Percentiles rank a stretch among this genome's conserved stretches.
Conservation (phyloP, 2,888 invertebrate genomes). For the Eurytoma adleriae region DNA sequence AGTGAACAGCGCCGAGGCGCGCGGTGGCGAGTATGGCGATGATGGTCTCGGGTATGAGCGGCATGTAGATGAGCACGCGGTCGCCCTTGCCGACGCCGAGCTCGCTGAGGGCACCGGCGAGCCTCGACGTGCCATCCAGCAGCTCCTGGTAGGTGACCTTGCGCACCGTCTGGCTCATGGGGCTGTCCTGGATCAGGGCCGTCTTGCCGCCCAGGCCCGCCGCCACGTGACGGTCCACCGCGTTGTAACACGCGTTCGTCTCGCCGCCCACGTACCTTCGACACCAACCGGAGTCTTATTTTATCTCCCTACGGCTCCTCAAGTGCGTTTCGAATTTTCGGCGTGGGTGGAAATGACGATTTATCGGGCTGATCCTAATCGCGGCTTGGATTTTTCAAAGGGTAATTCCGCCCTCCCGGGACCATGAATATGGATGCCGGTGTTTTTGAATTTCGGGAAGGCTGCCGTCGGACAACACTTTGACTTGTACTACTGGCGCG, state of each 20-base stretch:
- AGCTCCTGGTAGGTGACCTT: conserved; percentile 90
- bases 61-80: conserved; percentile 95
- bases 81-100: conserved; percentile 90
- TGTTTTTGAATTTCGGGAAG: not conserved
- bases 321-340: not conserved
- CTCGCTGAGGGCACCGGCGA: conserved; percentile 88
- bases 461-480: not conserved
- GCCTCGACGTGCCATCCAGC: conserved; percentile 85
- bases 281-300: not conserved
- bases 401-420: not conserved
- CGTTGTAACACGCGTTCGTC: conserved; percentile 95
- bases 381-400: not conserved
- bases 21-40: conserved; percentile 93
- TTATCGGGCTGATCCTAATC: not conserved
- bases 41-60: conserved; percentile 93
- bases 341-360: not conserved
- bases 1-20: conserved; percentile 93
- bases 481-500: conserved; percentile 9
- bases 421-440: not conserved
- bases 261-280: conserved; percentile 92
- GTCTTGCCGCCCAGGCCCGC: conserved; percentile 86
- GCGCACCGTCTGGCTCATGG: conserved; percentile 86
- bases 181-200: conserved; percentile 94
- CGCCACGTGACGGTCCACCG: conserved; percentile 91
- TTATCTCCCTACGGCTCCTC: too few relatives aligned